phyloP scores from a whole-genome alignment of 2,113 vertebrate genomes.

The Lonchura striata region DNA sequence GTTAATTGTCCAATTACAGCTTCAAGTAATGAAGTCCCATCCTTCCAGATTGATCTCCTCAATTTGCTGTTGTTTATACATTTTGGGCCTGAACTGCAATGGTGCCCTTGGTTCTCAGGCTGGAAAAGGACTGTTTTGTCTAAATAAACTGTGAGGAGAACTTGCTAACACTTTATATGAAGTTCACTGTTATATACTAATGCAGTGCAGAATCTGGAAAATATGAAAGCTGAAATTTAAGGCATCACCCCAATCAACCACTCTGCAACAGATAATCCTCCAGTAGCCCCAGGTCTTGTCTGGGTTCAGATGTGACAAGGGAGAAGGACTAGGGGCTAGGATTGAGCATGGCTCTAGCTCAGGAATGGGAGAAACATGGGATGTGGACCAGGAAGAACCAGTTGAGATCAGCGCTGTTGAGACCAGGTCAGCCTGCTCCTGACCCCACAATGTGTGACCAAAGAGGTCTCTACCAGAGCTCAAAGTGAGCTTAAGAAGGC shows the following conservation, averaged over 20 bases:
- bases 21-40: not conserved
- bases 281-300: not conserved
- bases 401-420: not conserved
- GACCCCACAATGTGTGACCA: rapidly evolving
- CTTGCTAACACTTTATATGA: not conserved
- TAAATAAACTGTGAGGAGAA: not conserved
- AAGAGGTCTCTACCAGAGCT: not conserved
- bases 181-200: not conserved
- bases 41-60: not conserved
- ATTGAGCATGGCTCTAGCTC: not conserved
- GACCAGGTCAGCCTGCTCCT: not conserved
- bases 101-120: not conserved
- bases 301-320: not conserved
- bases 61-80: not conserved
- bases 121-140: not conserved
- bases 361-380: not conserved
- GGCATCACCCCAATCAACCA: not conserved
- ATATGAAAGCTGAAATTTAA: not conserved
- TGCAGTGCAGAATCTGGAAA: not conserved
- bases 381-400: not conserved
- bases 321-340: not conserved
- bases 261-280: not conserved
- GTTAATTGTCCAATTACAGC: not conserved
- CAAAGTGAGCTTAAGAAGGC: not conserved
- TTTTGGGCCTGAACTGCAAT: not conserved